Base-by-base conservation (phyloP, 2,888 invertebrate genomes). In the Phasia obesa region DNA sequence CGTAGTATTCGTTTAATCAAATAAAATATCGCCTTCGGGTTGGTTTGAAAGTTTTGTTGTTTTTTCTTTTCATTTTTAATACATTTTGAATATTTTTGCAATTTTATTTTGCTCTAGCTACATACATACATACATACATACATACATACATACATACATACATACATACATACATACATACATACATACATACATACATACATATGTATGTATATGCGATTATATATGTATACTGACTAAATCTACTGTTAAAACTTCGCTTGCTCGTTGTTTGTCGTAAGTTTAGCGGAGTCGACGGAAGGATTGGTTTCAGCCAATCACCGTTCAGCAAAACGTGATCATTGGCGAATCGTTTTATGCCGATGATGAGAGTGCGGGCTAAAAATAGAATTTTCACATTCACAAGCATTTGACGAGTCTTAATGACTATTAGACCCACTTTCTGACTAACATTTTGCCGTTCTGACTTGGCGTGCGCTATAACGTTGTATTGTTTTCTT, bases 321-420 rank as follows among this genome's bases (percentile, higher is more conserved):
- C 17, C 35, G 17, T n/a, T 11, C 13, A 51, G 64, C 44, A 83
- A 86, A 81, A 35, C 84, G 86, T 80, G 85, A 86, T 86, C 85
- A 64, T 19, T 73, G 57, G 60, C 86, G 74, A 85, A 86, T 86
- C 84, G 57, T 23, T 23, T 25, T 7, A 19, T n/a, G 21, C 13
- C 42, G 69, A 86, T 86, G 86, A 83, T 60, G 86, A 55, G 86
- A 86, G 81, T 74, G 70, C 67, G 65, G 4, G 75, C 85, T 86
- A 86, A 84, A 86, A 86, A 86, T 86, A 86, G 85, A 83, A 49
- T 83, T 76, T 77, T 71, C 55, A 81, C 76, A 81, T 76, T 81
- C 73, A 78, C 38, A 75, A 76, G 2, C 59, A 70, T 76, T 79
- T 83, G 79, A 76, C 79, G 75, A 67, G 71, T 83, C 79, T 71